phyloP scores from a whole-genome alignment of 2,113 vertebrate genomes.

The Emberiza fucata region DNA sequence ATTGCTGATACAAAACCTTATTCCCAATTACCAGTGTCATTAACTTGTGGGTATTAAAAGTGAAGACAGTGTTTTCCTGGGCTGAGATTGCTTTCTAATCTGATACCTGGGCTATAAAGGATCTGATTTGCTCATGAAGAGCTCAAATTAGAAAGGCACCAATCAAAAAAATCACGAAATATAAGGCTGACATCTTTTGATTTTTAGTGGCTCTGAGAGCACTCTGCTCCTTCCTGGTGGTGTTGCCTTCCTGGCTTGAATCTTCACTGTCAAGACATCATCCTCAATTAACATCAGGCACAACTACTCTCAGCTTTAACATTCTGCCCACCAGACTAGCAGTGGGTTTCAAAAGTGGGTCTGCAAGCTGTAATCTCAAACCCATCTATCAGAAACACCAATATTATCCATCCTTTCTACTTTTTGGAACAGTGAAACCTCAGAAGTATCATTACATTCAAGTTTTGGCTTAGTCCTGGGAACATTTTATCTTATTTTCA shows the following conservation, averaged over 20 bases:
- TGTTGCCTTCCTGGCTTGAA: neutral
- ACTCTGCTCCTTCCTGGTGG: neutral
- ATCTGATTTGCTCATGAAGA: conserved; percentile 3
- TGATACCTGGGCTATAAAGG: neutral
- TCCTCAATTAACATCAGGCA: neutral
- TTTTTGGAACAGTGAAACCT: neutral
- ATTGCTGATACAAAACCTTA: neutral
- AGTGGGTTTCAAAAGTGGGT: neutral
- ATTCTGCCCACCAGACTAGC: neutral
- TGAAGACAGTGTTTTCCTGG: neutral
- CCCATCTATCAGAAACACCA: neutral
- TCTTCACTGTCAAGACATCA: neutral
- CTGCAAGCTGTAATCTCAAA: neutral
- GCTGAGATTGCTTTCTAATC: neutral
- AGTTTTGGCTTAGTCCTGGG: neutral
- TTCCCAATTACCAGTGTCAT: neutral
- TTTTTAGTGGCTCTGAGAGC: neutral
- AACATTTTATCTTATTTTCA: neutral
- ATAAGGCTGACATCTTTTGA: neutral
- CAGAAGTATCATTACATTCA: neutral
- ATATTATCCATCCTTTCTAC: neutral
- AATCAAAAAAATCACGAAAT: neutral
- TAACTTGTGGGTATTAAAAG: neutral
- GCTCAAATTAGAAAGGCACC: neutral
- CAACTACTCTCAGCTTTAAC: neutral